Conservation (phyloP, 2,797 vertebrate species). For the Hemibagrus guttatus region DNA sequence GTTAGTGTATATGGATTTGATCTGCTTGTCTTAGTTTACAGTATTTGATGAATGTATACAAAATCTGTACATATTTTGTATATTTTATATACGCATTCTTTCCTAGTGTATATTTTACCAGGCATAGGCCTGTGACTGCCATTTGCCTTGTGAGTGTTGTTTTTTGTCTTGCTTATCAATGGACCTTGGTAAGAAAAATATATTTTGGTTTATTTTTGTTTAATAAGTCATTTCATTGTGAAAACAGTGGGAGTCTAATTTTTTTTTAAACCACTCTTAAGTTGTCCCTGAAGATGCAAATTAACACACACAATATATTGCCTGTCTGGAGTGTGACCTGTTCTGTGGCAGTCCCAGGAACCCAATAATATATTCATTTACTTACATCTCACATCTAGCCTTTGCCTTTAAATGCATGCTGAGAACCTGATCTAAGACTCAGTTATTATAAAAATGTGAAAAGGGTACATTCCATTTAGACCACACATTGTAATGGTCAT, state of each 20-base stretch:
- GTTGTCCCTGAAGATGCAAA: background rate
- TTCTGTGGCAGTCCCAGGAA: background rate
- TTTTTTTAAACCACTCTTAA: background rate
- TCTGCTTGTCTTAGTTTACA: background rate
- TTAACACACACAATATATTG: background rate
- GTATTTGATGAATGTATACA: background rate
- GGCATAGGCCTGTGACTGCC: background rate
- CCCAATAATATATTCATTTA: background rate
- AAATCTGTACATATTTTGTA: background rate
- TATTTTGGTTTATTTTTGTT: background rate
- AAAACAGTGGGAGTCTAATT: background rate
- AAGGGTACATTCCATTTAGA: background rate
- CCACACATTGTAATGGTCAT: background rate
- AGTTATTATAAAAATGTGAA: background rate
- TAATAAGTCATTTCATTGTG: background rate
- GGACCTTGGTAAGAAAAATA: background rate
- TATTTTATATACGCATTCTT: background rate
- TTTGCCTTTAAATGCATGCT: background rate
- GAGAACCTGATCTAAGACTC: background rate
- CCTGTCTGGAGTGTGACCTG: background rate
- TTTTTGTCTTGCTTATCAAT: background rate
- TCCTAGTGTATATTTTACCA: background rate
- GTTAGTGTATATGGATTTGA: background rate
- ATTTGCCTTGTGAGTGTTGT: background rate
- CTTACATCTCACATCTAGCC: background rate